A percentile compares a stretch with the other conserved stretches of the same genome.
Evolutionary conservation across 2,888 invertebrate genomes (phyloP).

Genomic region (Gnatocerus cornutus): DNA sequence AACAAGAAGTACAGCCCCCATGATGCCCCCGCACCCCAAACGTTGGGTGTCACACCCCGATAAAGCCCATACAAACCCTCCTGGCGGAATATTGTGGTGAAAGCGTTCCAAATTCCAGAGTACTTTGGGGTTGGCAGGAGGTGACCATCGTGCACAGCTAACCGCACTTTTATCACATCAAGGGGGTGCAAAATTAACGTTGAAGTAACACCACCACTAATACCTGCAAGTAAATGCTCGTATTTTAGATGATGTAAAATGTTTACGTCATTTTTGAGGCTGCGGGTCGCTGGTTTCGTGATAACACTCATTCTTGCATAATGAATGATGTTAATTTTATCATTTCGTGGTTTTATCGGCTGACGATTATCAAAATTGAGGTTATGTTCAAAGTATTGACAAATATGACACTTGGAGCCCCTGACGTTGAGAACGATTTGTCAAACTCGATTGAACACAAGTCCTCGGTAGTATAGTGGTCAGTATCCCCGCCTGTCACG

Average conservation of each 20-base stretch:
- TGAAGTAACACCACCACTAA: conserved; percentile 95
- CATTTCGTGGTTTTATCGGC: conserved; percentile 10
- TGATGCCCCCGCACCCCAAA: conserved; percentile 95
- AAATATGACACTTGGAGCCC: not conserved
- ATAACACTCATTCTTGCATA: conserved; percentile 34
- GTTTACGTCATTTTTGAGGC: conserved; percentile 37
- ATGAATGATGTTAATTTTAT: conserved; percentile 67
- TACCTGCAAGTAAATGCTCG: conserved; percentile 96
- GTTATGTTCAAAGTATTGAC: conserved; percentile 10
- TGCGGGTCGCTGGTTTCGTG: conserved; percentile 9
- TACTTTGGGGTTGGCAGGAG: conserved; percentile 87
- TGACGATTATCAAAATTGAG: conserved; percentile 28
- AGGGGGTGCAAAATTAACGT: conserved; percentile 95
- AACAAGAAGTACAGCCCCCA: conserved; percentile 99
- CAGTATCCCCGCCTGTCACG: conserved; percentile 42
- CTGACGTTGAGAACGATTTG: not conserved
- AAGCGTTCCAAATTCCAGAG: conserved; percentile 85
- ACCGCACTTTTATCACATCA: conserved; percentile 98
- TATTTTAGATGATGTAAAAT: conserved; percentile 82
- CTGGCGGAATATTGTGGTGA: conserved; percentile 86
- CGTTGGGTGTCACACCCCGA: conserved; percentile 97
- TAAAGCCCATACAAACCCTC: conserved; percentile 94
- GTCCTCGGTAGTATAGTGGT: conserved; percentile 42
- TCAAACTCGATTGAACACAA: not conserved
- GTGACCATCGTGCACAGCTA: conserved; percentile 97